Evolutionary conservation across 2,797 vertebrate genomes (phyloP), one percentile per base, ranked within the genome.

Genomic region (Manis pentadactyla): DNA sequence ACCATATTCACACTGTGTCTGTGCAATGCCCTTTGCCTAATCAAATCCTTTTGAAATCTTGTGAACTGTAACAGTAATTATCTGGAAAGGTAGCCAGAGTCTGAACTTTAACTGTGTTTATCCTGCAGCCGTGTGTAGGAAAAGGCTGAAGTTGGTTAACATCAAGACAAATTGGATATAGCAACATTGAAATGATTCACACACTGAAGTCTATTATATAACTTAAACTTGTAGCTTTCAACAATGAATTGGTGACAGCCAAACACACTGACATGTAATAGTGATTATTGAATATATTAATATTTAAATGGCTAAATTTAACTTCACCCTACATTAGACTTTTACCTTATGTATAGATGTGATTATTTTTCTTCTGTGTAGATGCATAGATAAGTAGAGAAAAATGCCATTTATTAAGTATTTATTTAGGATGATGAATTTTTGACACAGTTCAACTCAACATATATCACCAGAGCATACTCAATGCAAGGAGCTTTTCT

Each of bases 311-410:
- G 46, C 49, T 77, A 51, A 74, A 31, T 83, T 85, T 86, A 49
- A 75, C 66, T 66, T 93, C 31, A 51, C 74, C 53, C 46, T 63
- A 7, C 29, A 15, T 89, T 89, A 94, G 34, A 87, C 79, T 93
- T 46, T 97, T 95, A 19, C 27, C 37, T 88, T 75, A 94, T 53
- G 49, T 93, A 39, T 15, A 95, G 10, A 37, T 81, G n/a, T 75
- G 57, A 51, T 84, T 77, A 75, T 61, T 78, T 94, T 90, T 84
- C 29, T 93, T 87, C 34, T 57, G 27, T 96, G 29, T 95, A 31
- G n/a, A 4, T 90, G 23, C 83, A 86, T 61, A 86, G 61, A 79
- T 84, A 95, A 93, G 42, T 90, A 66, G 71, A 74, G 64, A 69
- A 96, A 85, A 93, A 81, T 82, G 37, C n/a, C n/a, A 15, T 74